phyloP scores from a whole-genome alignment of 1,140 invertebrate genomes.

The Danaus melanippus region DNA sequence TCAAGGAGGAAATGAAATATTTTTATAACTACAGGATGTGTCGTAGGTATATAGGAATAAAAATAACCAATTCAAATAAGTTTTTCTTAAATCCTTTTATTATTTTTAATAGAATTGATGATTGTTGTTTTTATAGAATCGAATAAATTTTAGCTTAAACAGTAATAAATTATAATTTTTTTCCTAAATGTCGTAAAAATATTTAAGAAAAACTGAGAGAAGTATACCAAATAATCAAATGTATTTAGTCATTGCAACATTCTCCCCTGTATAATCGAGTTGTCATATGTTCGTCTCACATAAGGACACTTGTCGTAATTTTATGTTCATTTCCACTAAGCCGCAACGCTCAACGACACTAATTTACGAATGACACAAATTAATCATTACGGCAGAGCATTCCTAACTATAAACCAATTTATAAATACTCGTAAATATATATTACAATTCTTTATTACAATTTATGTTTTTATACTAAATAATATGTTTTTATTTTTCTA shows the following conservation, averaged over 20 bases:
- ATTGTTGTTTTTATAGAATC: too few relatives aligned
- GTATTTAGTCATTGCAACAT: slow-evolving; percentile 33
- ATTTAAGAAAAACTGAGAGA: not conserved
- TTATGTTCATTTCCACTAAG: slow-evolving; percentile 44
- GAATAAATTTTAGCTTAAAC: too few relatives aligned
- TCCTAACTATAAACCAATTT: too few relatives aligned
- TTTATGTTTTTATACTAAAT: too few relatives aligned
- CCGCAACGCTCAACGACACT: slow-evolving; percentile 11
- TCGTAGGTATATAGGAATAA: not conserved
- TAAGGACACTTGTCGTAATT: slow-evolving; percentile 44
- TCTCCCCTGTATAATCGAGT: slow-evolving; percentile 39
- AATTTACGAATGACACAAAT: slow-evolving; percentile 16
- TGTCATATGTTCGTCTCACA: slow-evolving; percentile 35
- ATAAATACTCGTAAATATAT: too few relatives aligned
- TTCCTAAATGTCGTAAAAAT: too few relatives aligned
- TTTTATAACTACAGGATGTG: slow-evolving; percentile 29
- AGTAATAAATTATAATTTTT: too few relatives aligned
- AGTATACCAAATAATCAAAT: slow-evolving; percentile 14
- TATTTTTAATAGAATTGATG: too few relatives aligned
- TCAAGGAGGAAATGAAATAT: slow-evolving; percentile 50
- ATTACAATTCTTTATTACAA: too few relatives aligned
- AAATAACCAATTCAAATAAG: too few relatives aligned
- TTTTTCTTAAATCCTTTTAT: too few relatives aligned
- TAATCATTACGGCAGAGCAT: slow-evolving; percentile 7
- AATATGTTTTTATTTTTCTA: too few relatives aligned